Evolutionary conservation across 2,888 invertebrate species (phyloP), one percentile per base, ranked within the genome.

Genomic region (Ormia ochracea): DNA sequence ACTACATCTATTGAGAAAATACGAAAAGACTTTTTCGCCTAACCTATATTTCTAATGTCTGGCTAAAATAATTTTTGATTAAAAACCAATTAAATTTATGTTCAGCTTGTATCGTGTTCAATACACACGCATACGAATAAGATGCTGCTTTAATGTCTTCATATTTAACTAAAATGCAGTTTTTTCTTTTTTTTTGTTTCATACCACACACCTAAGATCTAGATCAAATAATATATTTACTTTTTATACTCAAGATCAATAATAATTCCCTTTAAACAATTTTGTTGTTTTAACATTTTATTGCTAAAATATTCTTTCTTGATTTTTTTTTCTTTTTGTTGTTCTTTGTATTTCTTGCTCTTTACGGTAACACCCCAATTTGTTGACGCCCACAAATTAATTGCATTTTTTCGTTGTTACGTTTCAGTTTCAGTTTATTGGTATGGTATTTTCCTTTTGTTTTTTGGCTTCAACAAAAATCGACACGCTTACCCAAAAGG

Each of bases 381-480:
- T 80, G 80, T 80, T 63, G 63, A 80, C 80, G 80, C 80, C 80
- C 58, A 80, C 80, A 80, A 80, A 68, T 76, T 80, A 80, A 80
- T 80, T 76, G 76, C 80, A 68, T 80, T 80, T 80, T 66, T 76
- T 52, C 21, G 12, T 36, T 72, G 68, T 50, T 38, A 12, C 56
- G n/a, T 58, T 48, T 65, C 31, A 43, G 10, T 52, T 45, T 36
- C n/a, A n/a, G 36, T 58, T 48, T 58, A n/a, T 33, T 66, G n/a
- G n/a, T n/a, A n/a, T n/a, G n/a, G n/a, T n/a, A n/a, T n/a, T n/a
- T n/a, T n/a, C n/a, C 54, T 38, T 66, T 33, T 14, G 23, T 10
- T 1, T 48, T 33, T 33, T 14, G 6, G 45, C 26, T 56, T 43
- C 33, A 9, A 74, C 38, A 58, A 56, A 58, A 48, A 80, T 56